phyloP scores from a whole-genome alignment of 2,113 vertebrate species.

The Chaetodon trifascialis region DNA sequence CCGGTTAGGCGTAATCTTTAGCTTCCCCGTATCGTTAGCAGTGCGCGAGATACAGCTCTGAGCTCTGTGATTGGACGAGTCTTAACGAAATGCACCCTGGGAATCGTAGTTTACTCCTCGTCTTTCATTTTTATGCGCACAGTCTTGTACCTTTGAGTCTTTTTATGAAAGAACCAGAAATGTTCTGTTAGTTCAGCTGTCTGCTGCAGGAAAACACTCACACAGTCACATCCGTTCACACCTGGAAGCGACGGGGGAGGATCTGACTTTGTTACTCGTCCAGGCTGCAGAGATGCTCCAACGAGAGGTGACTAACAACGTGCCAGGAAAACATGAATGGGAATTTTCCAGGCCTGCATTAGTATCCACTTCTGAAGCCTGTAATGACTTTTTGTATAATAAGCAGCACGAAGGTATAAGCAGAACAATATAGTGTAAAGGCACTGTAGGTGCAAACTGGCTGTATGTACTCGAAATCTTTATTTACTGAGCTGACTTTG shows the following conservation, averaged over 20 bases:
- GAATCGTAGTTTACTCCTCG: background rate
- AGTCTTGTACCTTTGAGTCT: background rate
- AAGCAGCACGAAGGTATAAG: background rate
- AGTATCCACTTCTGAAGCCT: background rate
- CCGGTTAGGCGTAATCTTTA: background rate
- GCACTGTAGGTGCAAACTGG: background rate
- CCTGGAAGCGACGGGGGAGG: background rate
- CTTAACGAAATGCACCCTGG: background rate
- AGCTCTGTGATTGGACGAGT: background rate
- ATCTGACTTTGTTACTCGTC: background rate
- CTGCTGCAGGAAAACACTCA: background rate
- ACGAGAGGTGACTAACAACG: too few relatives aligned
- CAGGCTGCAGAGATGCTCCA: background rate
- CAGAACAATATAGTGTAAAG: background rate
- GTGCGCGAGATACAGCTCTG: background rate
- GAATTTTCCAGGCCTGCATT: background rate
- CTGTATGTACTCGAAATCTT: background rate
- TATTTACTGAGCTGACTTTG: slow-evolving; percentile 35
- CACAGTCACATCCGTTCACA: background rate
- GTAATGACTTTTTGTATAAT: background rate
- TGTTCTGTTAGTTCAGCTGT: background rate
- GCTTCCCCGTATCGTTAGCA: background rate
- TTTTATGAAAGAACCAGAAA: too few relatives aligned
- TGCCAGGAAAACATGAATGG: background rate
- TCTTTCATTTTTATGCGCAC: too few relatives aligned